Percentiles rank a stretch among this genome's conserved stretches.
phyloP scores from a whole-genome alignment of 2,113 vertebrate species.

The Leiothrix lutea region DNA sequence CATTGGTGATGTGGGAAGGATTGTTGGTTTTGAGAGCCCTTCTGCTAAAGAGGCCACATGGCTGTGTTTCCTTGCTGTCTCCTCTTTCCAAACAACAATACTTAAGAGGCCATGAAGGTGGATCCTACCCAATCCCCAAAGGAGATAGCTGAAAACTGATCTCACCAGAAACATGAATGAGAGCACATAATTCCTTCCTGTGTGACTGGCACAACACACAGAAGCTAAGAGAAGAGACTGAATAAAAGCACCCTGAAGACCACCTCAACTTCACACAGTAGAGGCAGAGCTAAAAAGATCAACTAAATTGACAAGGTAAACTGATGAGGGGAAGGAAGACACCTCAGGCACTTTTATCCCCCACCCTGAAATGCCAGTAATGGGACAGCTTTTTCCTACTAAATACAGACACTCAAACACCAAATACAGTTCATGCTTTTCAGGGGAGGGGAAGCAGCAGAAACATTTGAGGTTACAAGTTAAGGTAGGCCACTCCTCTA shows the following conservation, averaged over 20 bases:
- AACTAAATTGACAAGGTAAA: neutral
- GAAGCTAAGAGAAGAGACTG: neutral
- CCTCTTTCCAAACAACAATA: neutral
- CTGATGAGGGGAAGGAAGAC: neutral
- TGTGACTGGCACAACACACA: accelerated
- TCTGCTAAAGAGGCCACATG: neutral
- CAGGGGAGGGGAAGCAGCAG: neutral
- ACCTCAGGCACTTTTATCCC: neutral
- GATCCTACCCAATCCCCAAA: neutral
- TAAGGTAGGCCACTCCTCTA: neutral
- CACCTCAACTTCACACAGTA: neutral
- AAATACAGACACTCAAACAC: neutral
- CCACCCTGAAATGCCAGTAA: neutral
- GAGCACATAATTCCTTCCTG: neutral
- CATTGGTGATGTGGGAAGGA: neutral
- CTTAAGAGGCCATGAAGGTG: neutral
- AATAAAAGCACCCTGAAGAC: neutral
- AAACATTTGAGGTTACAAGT: neutral
- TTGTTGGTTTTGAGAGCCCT: neutral
- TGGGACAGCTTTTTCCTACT: neutral
- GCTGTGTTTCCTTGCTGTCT: neutral
- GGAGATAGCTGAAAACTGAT: neutral
- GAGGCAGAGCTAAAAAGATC: neutral
- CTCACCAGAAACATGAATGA: neutral
- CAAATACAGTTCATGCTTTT: neutral